A percentile compares a stretch with the other conserved stretches of the same genome.
Conservation (phyloP, 2,888 invertebrate species). For the Platynereis dumerilii region DNA sequence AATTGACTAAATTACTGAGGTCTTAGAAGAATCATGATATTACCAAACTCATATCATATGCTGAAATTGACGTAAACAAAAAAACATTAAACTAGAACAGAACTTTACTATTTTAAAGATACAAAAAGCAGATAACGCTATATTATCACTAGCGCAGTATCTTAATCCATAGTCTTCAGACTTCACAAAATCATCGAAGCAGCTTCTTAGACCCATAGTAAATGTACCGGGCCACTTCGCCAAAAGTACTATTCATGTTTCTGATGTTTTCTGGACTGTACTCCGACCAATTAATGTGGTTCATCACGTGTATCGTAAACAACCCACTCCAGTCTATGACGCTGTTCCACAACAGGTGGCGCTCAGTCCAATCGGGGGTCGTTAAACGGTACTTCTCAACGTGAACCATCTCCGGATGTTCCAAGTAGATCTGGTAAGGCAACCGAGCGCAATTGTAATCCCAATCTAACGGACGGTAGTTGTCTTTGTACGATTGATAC, state of each 20-base stretch:
- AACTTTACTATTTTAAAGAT: too few species aligned
- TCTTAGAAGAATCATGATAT: too few species aligned
- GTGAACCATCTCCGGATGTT: slow-evolving; percentile 34
- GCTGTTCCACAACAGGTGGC: slow-evolving; percentile 31
- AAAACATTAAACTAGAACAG: too few species aligned
- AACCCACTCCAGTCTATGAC: slow-evolving; percentile 35
- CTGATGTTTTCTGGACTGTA: slow-evolving; percentile 32
- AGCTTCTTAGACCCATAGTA: slow-evolving; percentile 32
- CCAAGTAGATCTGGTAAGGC: slow-evolving; percentile 31
- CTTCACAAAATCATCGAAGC: too few species aligned
- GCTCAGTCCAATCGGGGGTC: slow-evolving; percentile 34
- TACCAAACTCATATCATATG: too few species aligned
- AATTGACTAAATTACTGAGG: too few species aligned
- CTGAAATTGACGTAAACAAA: too few species aligned
- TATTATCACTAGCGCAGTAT: too few species aligned
- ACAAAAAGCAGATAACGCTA: too few species aligned
- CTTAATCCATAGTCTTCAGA: too few species aligned
- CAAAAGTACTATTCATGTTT: slow-evolving; percentile 30
- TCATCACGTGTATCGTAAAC: slow-evolving; percentile 35
- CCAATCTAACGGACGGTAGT: slow-evolving; percentile 36
- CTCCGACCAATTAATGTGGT: slow-evolving; percentile 25
- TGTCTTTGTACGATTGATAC: slow-evolving; percentile 34
- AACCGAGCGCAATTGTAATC: slow-evolving; percentile 38
- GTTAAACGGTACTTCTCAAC: slow-evolving; percentile 32
- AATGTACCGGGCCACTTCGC: slow-evolving; percentile 34